These are phyloP conservation scores for Spilarctia lutea DNA, from an alignment of 2,888 invertebrate genomes.

Conservation along the genomic window DNA sequence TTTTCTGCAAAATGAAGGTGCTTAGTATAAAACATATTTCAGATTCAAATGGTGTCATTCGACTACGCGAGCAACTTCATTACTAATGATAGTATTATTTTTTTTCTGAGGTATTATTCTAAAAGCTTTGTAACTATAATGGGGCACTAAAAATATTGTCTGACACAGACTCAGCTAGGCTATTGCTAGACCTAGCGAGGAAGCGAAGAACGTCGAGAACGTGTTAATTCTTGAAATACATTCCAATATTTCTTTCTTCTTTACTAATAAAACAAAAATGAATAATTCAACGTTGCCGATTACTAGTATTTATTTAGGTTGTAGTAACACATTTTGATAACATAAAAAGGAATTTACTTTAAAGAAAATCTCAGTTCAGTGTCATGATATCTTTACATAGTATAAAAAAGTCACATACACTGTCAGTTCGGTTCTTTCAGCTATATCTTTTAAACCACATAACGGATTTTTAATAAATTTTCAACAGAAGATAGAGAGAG, in stretches of 20 bases:
- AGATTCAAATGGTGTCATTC: not conserved
- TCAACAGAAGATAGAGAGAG: too few relatives aligned
- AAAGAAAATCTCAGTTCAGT: too few relatives aligned
- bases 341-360: too few relatives aligned
- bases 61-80: not conserved
- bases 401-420: too few relatives aligned
- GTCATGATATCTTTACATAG: too few relatives aligned
- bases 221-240: not conserved
- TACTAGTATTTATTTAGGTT: too few relatives aligned
- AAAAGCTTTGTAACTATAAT: not conserved
- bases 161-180: not conserved
- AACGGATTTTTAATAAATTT: too few relatives aligned
- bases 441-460: too few relatives aligned
- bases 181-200: not conserved
- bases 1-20: slow-evolving; percentile 1
- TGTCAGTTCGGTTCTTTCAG: too few relatives aligned
- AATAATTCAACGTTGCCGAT: too few relatives aligned
- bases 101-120: not conserved
- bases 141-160: not conserved
- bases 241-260: not conserved
- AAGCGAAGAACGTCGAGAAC: not conserved
- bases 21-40: not conserved
- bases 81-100: not conserved
- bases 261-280: not conserved
- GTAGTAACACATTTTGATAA: too few relatives aligned